Conservation (phyloP, 2,113 vertebrate genomes). For the Gobius niger region DNA sequence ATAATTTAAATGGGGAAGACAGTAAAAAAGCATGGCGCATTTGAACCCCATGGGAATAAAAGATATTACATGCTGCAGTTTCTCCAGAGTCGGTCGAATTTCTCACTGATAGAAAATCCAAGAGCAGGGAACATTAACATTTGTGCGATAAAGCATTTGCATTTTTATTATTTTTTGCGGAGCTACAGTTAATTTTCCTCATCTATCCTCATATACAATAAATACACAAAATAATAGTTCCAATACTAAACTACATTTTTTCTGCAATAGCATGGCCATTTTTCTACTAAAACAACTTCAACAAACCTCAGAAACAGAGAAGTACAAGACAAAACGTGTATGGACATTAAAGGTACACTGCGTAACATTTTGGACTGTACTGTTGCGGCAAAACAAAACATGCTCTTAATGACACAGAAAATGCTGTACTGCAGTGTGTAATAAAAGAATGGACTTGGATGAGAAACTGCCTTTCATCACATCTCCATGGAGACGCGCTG, state of each 20-base stretch:
- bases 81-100: conserved; percentile 24
- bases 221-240: neutral
- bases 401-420: too few species aligned
- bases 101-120: conserved; percentile 12
- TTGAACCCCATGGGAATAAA: conserved; percentile 35
- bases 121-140: conserved; percentile 12
- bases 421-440: too few species aligned
- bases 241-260: neutral
- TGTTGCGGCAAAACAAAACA: too few species aligned
- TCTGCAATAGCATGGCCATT: conserved; percentile 5
- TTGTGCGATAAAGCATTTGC: conserved; percentile 8
- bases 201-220: neutral
- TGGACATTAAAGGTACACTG: too few species aligned
- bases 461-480: too few species aligned
- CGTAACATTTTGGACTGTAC: too few species aligned
- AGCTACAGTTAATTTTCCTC: neutral
- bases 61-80: conserved; percentile 36
- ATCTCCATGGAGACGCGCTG: too few species aligned
- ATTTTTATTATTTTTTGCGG: neutral
- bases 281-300: too few species aligned
- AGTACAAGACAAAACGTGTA: too few species aligned
- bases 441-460: too few species aligned
- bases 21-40: conserved; percentile 32
- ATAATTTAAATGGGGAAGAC: conserved; percentile 63
- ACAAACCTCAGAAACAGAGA: too few species aligned